These are phyloP conservation scores for Neoscelio sp. DNA, from an alignment of 2,888 invertebrate genomes.

Conservation along the genomic window DNA sequence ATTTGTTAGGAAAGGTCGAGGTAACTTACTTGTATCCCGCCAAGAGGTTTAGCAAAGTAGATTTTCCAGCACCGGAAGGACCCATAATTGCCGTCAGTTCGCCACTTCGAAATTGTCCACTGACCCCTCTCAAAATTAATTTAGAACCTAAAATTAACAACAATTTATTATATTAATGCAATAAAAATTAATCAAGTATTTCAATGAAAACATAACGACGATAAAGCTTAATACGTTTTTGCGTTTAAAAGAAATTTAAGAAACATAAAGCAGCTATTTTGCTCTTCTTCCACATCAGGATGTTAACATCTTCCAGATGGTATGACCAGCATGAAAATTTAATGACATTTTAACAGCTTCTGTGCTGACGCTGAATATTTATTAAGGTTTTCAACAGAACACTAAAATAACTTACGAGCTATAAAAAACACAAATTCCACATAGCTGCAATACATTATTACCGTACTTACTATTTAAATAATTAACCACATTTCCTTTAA, in stretches of 20 bases:
- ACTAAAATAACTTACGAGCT: no score
- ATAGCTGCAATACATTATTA: no score
- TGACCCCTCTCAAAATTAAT: conserved; percentile 90
- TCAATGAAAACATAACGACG: no score
- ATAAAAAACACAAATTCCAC: not conserved
- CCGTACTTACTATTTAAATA: no score
- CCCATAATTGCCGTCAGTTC: conserved; percentile 96
- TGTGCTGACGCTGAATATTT: not conserved
- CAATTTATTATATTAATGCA: not conserved
- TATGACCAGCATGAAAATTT: conserved; percentile 1
- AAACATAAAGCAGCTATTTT: no score
- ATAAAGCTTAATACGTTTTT: no score
- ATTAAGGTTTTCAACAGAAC: no score
- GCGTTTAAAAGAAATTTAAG: no score
- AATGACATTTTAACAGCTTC: conserved; percentile 2
- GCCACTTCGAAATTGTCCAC: conserved; percentile 93
- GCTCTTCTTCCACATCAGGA: not conserved
- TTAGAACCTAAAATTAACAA: conserved; percentile 86
- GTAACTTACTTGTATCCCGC: conserved; percentile 94
- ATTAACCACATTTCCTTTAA: no score
- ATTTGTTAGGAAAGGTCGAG: conserved; percentile 47
- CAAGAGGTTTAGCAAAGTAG: conserved; percentile 93
- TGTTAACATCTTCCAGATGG: not conserved
- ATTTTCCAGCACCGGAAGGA: conserved; percentile 96
- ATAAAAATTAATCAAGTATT: not conserved